Evolutionary conservation across 37 sponge, comb jelly and placozoan species (phyloP).

Genomic region (Ephydatia muelleri): DNA sequence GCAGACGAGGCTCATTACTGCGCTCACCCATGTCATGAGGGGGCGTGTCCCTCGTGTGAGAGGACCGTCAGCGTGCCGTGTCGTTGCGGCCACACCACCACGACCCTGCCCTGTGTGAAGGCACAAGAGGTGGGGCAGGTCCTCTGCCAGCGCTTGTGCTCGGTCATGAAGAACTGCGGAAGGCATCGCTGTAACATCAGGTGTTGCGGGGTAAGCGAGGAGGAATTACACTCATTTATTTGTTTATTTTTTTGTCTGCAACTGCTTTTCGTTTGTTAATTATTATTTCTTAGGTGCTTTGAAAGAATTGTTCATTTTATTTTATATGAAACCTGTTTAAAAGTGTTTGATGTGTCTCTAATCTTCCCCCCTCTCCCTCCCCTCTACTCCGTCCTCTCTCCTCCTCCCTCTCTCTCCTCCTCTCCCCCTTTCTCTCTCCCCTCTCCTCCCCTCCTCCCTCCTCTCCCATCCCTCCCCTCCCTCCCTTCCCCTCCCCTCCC

Average conservation of each 20-base stretch:
- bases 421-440: background rate
- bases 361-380: background rate
- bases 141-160: slow-evolving; percentile 69
- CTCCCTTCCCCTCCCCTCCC: too few relatives aligned
- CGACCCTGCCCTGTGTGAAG: slow-evolving; percentile 42
- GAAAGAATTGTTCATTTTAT: too few relatives aligned
- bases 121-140: slow-evolving; percentile 26
- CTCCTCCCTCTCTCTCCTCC: background rate
- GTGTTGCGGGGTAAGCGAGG: slow-evolving; percentile 68
- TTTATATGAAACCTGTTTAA: too few relatives aligned
- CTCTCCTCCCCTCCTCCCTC: background rate
- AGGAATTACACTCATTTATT: too few relatives aligned
- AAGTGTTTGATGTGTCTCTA: background rate
- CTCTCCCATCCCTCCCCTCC: too few relatives aligned
- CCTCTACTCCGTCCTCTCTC: background rate
- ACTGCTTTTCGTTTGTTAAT: too few relatives aligned
- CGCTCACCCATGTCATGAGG: slow-evolving; percentile 72
- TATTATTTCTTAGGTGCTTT: too few relatives aligned
- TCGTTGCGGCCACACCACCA: slow-evolving; percentile 58
- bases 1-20: slow-evolving; percentile 73
- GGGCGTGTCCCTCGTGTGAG: slow-evolving; percentile 77
- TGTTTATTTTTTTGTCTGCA: too few relatives aligned
- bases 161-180: slow-evolving; percentile 82
- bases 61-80: slow-evolving; percentile 55
- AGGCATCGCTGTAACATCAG: slow-evolving; percentile 81